A percentile compares a stretch with the other conserved stretches of the same genome.
phyloP scores from a whole-genome alignment of 2,113 vertebrate genomes.

The Nanger granti region DNA sequence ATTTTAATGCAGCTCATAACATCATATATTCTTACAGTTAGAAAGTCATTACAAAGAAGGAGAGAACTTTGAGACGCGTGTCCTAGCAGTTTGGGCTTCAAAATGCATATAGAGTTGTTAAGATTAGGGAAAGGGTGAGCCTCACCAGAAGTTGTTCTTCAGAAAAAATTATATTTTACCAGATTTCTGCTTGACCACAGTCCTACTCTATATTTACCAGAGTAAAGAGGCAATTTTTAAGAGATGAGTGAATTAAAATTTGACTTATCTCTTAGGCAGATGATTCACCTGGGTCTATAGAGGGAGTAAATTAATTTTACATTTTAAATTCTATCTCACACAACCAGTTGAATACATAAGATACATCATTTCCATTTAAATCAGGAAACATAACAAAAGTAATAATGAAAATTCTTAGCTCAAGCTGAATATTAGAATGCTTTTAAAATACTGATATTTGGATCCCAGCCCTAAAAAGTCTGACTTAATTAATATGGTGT shows the following conservation, averaged over 20 bases:
- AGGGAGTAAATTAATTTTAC: neutral
- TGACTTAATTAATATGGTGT: neutral
- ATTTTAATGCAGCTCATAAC: neutral
- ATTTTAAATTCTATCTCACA: slow-evolving; percentile 2
- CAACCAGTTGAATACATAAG: neutral
- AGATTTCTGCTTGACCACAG: neutral
- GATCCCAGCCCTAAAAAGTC: neutral
- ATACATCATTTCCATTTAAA: neutral
- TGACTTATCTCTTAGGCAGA: neutral
- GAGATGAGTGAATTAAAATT: neutral
- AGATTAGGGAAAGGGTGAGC: neutral
- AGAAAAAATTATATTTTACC: neutral
- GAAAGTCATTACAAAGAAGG: neutral
- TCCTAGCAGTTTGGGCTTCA: neutral
- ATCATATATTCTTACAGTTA: neutral
- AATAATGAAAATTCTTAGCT: neutral
- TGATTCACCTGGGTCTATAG: neutral
- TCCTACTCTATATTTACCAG: neutral
- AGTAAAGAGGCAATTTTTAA: neutral
- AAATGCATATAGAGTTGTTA: neutral
- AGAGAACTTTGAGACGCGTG: neutral
- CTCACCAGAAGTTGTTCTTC: neutral
- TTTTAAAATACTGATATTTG: neutral
- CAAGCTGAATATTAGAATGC: neutral
- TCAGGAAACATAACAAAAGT: neutral